These are phyloP conservation scores for Microctonus hyperodae DNA, from an alignment of 2,888 invertebrate species.

Conservation along the genomic window DNA sequence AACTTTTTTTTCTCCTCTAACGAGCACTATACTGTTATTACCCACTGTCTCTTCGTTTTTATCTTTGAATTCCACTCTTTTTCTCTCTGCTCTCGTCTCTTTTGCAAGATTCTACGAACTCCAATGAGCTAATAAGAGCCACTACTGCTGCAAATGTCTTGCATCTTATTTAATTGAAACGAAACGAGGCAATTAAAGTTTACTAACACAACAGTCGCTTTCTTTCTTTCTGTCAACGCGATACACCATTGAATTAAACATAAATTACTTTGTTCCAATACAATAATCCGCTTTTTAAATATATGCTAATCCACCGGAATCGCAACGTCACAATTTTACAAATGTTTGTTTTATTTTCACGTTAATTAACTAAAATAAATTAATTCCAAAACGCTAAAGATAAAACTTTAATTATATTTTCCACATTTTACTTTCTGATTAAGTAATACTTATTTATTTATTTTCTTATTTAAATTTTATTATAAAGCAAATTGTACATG, in stretches of 20 bases:
- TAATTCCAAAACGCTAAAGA: too few species aligned
- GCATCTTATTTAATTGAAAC: slow-evolving; percentile 40
- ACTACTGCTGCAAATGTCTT: slow-evolving; percentile 32
- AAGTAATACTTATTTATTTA: too few species aligned
- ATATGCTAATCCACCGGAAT: background rate
- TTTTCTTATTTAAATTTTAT: too few species aligned
- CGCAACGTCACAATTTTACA: too few species aligned
- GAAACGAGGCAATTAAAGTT: slow-evolving; percentile 39
- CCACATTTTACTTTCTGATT: too few species aligned
- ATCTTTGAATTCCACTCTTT: too few species aligned
- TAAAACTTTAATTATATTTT: too few species aligned
- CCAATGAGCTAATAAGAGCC: slow-evolving; percentile 33
- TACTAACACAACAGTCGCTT: slow-evolving; percentile 28
- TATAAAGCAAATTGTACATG: too few species aligned
- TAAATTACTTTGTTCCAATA: background rate
- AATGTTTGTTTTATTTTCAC: too few species aligned
- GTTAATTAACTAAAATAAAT: too few species aligned
- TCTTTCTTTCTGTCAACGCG: too few species aligned
- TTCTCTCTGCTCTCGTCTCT: background rate
- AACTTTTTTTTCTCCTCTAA: background rate
- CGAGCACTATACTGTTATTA: background rate
- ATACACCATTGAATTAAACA: slow-evolving; percentile 6
- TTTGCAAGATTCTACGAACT: slow-evolving; percentile 37
- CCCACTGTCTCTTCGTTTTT: slow-evolving; percentile 17
- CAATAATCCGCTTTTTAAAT: slow-evolving; percentile 11